Percentiles rank a stretch among this genome's conserved stretches.
These are phyloP conservation scores for Laothoe populi DNA, from an alignment of 2,888 invertebrate genomes.

Conservation along the genomic window DNA sequence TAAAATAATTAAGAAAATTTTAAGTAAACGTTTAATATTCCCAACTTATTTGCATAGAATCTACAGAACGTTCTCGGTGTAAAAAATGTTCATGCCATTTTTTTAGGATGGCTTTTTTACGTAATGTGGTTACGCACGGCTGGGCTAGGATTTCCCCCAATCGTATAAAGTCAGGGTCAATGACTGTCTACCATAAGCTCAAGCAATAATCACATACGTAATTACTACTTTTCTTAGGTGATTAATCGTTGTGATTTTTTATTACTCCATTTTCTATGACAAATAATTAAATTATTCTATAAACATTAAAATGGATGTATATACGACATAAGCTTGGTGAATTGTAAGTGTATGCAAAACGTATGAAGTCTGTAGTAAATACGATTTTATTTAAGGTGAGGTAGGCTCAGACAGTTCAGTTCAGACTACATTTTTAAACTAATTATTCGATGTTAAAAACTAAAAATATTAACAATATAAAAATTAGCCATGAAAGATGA, in stretches of 20 bases:
- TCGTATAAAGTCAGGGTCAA: slow-evolving; percentile 53
- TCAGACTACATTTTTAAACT: too few species aligned
- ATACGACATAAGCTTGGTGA: too few species aligned
- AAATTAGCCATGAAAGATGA: too few species aligned
- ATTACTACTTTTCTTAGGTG: slow-evolving; percentile 33
- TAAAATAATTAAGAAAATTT: neutral
- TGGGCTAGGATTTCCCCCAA: slow-evolving; percentile 58
- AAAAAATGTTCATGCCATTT: slow-evolving; percentile 37
- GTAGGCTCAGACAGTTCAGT: too few species aligned
- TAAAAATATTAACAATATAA: too few species aligned
- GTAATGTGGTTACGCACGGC: slow-evolving; percentile 52
- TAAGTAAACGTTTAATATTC: neutral
- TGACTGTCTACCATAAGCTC: slow-evolving; percentile 52
- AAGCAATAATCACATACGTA: slow-evolving; percentile 39
- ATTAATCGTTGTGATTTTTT: neutral
- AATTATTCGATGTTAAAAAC: too few species aligned
- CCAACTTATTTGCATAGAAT: neutral
- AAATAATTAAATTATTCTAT: neutral
- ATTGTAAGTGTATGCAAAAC: too few species aligned
- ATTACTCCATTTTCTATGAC: slow-evolving; percentile 15
- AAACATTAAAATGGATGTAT: too few species aligned
- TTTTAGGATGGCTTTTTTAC: slow-evolving; percentile 45
- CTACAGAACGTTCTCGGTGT: slow-evolving; percentile 18
- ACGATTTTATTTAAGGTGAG: too few species aligned
- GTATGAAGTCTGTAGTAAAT: too few species aligned